These are phyloP conservation scores for Tromatobia lineatoria DNA, from an alignment of 2,888 invertebrate species.

Conservation along the genomic window DNA sequence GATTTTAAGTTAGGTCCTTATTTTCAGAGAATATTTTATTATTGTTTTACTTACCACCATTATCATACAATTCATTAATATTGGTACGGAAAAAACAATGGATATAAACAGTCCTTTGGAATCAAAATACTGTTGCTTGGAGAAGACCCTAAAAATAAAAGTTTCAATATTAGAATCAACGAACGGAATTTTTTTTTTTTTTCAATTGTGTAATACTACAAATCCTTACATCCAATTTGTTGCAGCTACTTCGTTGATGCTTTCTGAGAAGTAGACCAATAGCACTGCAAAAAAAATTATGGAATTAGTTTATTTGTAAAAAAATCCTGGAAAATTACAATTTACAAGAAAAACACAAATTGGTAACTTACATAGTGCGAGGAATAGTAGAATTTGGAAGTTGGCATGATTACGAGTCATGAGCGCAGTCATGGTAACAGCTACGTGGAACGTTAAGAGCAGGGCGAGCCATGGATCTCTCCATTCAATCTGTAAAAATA, in stretches of 20 bases:
- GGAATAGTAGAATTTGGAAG: slow-evolving; percentile 94
- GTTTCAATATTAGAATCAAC: not conserved
- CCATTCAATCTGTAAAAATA: slow-evolving; percentile 92
- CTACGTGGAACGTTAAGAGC: slow-evolving; percentile 91
- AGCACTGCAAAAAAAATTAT: slow-evolving; percentile 88
- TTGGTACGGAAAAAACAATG: slow-evolving; percentile 96
- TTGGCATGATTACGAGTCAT: slow-evolving; percentile 94
- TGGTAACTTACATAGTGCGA: slow-evolving; percentile 90
- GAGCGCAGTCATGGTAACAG: slow-evolving; percentile 92
- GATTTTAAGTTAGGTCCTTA: slow-evolving; percentile 22
- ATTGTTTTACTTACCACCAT: slow-evolving; percentile 92
- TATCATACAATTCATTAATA: slow-evolving; percentile 96
- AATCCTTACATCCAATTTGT: slow-evolving; percentile 90
- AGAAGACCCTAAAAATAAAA: slow-evolving; percentile 88
- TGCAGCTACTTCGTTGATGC: slow-evolving; percentile 95
- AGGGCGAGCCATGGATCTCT: slow-evolving; percentile 94
- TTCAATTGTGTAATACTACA: too few relatives aligned
- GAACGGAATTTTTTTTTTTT: not conserved
- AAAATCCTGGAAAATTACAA: slow-evolving; percentile 33
- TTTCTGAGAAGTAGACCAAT: slow-evolving; percentile 95
- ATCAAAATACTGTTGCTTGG: slow-evolving; percentile 97
- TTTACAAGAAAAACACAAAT: not conserved
- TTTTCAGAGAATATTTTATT: not conserved
- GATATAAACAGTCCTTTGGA: slow-evolving; percentile 97
- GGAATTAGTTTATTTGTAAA: slow-evolving; percentile 4